Evolutionary conservation across 2,888 invertebrate species (phyloP).

Genomic region (Trichogramma evanescens): DNA sequence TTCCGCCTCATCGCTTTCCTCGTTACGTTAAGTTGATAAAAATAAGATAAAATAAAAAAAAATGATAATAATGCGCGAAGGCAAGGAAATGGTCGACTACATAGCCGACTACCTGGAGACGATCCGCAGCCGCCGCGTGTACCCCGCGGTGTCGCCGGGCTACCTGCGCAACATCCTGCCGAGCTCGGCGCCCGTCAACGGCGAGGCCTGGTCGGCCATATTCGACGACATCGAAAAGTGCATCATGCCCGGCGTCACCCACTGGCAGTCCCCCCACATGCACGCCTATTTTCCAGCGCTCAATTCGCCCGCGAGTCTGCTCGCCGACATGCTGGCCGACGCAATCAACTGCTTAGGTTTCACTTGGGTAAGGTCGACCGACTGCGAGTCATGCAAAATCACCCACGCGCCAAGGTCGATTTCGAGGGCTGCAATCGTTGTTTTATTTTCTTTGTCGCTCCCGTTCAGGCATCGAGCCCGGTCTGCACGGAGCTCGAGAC

Average conservation of each 20-base stretch:
- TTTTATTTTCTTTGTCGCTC: neutral
- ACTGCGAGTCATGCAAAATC: neutral
- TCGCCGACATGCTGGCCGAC: constrained; percentile 94
- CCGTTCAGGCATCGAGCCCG: constrained; percentile 84
- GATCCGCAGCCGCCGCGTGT: constrained; percentile 82
- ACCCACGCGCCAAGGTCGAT: neutral
- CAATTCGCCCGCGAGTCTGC: constrained; percentile 85
- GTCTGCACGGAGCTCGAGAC: constrained; percentile 97
- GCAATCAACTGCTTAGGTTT: constrained; percentile 91
- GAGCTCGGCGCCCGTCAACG: constrained; percentile 74
- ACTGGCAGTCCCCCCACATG: constrained; percentile 97
- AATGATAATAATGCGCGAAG: constrained; percentile 47
- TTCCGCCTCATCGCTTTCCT: too few species aligned
- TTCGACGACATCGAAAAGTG: constrained; percentile 87
- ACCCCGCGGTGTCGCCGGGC: constrained; percentile 90
- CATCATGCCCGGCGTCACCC: constrained; percentile 96
- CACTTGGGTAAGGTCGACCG: constrained; percentile 74
- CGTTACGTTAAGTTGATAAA: neutral
- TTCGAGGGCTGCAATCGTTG: neutral
- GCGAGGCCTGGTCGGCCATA: constrained; percentile 87
- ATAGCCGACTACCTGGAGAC: constrained; percentile 94
- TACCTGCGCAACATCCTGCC: constrained; percentile 84
- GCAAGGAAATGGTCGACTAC: constrained; percentile 97
- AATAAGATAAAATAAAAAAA: neutral
- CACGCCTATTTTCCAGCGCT: constrained; percentile 96